Evolutionary conservation across 2,113 vertebrate species (phyloP).

Genomic region (Podocnemis expansa): DNA sequence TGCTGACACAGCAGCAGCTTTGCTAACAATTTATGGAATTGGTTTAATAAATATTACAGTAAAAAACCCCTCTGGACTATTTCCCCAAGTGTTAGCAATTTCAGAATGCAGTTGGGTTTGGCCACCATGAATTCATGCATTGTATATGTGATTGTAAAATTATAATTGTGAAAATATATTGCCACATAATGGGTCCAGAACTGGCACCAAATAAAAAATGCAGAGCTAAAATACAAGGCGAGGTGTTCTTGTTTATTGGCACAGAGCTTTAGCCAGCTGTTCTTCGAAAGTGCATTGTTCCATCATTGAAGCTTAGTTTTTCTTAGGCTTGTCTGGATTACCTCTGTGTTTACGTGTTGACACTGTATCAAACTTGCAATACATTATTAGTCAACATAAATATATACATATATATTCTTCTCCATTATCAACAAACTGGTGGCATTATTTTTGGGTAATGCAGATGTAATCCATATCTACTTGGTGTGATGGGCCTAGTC

Average conservation of each 20-base stretch:
- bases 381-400: background rate
- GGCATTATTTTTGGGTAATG: background rate
- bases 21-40: constrained; percentile 55
- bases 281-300: background rate
- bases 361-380: background rate
- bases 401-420: background rate
- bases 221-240: background rate
- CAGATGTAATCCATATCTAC: background rate
- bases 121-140: constrained; percentile 56
- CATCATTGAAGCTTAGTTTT: background rate
- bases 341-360: background rate
- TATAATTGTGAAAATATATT: constrained; percentile 54
- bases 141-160: constrained; percentile 50
- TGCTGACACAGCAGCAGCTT: constrained; percentile 43
- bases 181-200: constrained; percentile 29
- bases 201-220: constrained; percentile 28
- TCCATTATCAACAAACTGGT: background rate
- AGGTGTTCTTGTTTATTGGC: background rate
- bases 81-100: constrained; percentile 50
- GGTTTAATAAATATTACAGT: constrained; percentile 63
- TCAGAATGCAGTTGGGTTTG: constrained; percentile 47
- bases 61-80: constrained; percentile 20
- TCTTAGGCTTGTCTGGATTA: background rate
- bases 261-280: background rate
- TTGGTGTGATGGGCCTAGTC: too few relatives aligned